phyloP scores from a whole-genome alignment of 1,140 invertebrate genomes.

The Drosophila saltans region DNA sequence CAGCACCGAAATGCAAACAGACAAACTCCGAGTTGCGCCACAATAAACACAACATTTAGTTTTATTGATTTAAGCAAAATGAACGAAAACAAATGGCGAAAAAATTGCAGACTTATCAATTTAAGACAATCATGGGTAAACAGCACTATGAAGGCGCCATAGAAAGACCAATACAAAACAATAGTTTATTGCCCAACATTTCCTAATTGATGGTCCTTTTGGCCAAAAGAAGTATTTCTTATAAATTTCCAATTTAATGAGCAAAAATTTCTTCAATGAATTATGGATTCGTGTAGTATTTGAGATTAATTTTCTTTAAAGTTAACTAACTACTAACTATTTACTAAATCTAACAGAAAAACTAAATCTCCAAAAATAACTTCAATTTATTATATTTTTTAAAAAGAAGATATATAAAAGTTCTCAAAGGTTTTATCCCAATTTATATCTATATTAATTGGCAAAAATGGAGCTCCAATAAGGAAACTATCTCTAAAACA shows the following conservation, averaged over 20 bases:
- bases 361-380: too few relatives aligned
- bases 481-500: too few relatives aligned
- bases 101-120: slow-evolving; percentile 46
- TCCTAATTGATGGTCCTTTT: slow-evolving; percentile 45
- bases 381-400: too few relatives aligned
- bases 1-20: neutral
- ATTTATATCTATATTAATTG: too few relatives aligned
- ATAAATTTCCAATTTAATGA: neutral
- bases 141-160: slow-evolving; percentile 16
- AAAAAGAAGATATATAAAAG: too few relatives aligned
- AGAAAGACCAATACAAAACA: slow-evolving; percentile 34
- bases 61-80: slow-evolving; percentile 57
- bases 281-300: too few relatives aligned
- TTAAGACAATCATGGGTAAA: slow-evolving; percentile 39
- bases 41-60: slow-evolving; percentile 53
- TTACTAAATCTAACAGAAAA: too few relatives aligned
- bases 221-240: slow-evolving; percentile 22
- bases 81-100: slow-evolving; percentile 30
- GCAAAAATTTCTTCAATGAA: too few relatives aligned
- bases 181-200: slow-evolving; percentile 34
- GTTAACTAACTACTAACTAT: too few relatives aligned
- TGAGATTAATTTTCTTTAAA: too few relatives aligned
- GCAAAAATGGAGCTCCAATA: too few relatives aligned
- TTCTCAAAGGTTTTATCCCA: too few relatives aligned
- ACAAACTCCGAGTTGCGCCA: slow-evolving; percentile 35